These are phyloP conservation scores for Drosophila tsacasi DNA, from an alignment of 1,140 invertebrate species.

Conservation along the genomic window DNA sequence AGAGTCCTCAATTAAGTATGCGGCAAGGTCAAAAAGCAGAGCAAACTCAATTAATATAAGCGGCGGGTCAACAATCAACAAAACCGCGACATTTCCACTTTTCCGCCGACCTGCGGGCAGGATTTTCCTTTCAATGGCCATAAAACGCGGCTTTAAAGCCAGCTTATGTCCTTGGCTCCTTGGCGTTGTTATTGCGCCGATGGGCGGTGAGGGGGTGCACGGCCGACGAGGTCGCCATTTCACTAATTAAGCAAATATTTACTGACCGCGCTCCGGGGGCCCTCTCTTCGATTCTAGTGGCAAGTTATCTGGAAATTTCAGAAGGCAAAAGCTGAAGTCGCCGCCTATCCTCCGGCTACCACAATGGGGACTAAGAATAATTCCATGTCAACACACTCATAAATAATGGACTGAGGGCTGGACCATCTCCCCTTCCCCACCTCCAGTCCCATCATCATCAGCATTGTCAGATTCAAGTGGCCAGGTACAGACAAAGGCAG, in stretches of 20 bases:
- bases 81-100: constrained; percentile 25
- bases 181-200: constrained; percentile 24
- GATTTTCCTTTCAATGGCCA: constrained; percentile 43
- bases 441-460: constrained; percentile 40
- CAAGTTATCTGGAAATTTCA: constrained; percentile 76
- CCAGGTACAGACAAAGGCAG: constrained; percentile 67
- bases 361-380: constrained; percentile 83
- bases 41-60: constrained; percentile 82
- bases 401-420: constrained; percentile 79
- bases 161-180: constrained; percentile 62
- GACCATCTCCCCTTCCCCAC: constrained; percentile 10
- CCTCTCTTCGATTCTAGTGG: constrained; percentile 7
- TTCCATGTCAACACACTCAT: constrained; percentile 84
- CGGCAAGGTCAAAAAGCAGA: constrained; percentile 73
- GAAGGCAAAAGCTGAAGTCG: constrained; percentile 17
- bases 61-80: constrained; percentile 68
- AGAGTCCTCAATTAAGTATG: constrained; percentile 56
- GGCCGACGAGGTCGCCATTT: constrained; percentile 57
- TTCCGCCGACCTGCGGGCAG: constrained; percentile 8
- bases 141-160: constrained; percentile 66
- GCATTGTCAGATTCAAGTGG: constrained; percentile 55
- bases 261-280: constrained; percentile 26
- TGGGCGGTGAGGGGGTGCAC: not conserved
- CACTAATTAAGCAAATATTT: constrained; percentile 84
- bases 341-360: constrained; percentile 26